Evolutionary conservation across 2,888 invertebrate genomes (phyloP), one percentile per base, ranked within the genome.

Genomic region (Venusia cambrica): DNA sequence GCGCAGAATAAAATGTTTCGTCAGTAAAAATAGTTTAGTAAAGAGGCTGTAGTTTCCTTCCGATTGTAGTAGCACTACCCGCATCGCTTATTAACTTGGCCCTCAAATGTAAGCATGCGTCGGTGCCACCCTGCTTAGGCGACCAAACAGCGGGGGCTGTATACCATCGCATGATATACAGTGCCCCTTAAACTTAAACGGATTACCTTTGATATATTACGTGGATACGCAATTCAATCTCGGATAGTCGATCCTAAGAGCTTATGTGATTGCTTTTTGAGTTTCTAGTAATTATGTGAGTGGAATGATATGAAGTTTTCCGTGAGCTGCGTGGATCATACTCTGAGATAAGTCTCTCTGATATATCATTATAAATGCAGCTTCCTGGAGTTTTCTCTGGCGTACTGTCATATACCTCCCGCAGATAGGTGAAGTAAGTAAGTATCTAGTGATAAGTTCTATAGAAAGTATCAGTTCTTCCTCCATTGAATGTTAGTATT

Each of bases 181-280:
- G 77, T 78, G 77, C 78, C 70, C 73, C 80, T 79, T 81, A 84
- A 81, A 81, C 81, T 79, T 84, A 84, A 85, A 79, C 79, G 84
- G 85, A 84, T 84, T 85, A 84, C 83, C 83, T 83, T 81, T 85
- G 85, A 85, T 84, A 81, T 84, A 85, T 84, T 81, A 80, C 79
- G 68, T 66, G 78, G 76, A 77, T 78, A 67, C 73, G 70, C 72
- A 75, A 80, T 83, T 80, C 83, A 84, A 84, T 84, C 83, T 79
- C 75, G 68, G 73, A 73, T 79, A 81, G 73, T 78, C 78, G 74
- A 78, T 71, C 62, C 33, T 60, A 31, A 51, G 54, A 58, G 59
- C 57, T 66, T 67, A 65, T 70, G 69, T 67, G 72, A 80, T 78
- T 80, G 76, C 75, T 74, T 75, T 78, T 70, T 69, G 70, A 71